Conservation (phyloP, 1,140 invertebrate species). For the Drosophila sturtevanti region DNA sequence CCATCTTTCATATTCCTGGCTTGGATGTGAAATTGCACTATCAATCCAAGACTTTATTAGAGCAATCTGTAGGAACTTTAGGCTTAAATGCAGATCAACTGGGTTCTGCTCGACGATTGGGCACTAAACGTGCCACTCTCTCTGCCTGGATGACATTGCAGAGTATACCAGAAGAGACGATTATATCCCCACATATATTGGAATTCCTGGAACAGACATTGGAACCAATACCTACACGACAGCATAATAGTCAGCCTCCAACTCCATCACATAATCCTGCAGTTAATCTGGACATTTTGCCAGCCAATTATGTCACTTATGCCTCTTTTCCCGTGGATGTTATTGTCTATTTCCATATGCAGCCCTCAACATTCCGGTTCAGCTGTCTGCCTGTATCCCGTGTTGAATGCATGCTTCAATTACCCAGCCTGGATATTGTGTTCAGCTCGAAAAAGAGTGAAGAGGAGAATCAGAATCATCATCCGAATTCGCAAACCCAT, state of each 20-base stretch:
- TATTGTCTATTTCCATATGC: conserved; percentile 99
- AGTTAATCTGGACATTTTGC: conserved; percentile 84
- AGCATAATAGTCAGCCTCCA: conserved; percentile 50
- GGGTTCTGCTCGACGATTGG: conserved; percentile 83
- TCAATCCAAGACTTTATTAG: conserved; percentile 91
- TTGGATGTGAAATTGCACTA: conserved; percentile 97
- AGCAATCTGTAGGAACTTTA: conserved; percentile 72
- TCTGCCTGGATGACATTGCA: conserved; percentile 98
- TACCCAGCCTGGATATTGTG: conserved; percentile 96
- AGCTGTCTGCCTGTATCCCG: conserved; percentile 97
- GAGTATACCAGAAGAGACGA: conserved; percentile 97
- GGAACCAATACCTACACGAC: conserved; percentile 93
- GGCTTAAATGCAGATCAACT: conserved; percentile 43
- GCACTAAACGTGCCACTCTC: conserved; percentile 94
- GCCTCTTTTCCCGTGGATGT: conserved; percentile 99
- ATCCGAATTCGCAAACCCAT: conserved; percentile 9
- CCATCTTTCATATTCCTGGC: conserved; percentile 97
- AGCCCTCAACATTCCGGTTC: conserved; percentile 97
- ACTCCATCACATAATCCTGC: conserved; percentile 67
- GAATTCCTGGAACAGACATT: conserved; percentile 97
- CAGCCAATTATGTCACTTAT: conserved; percentile 90
- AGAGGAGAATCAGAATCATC: conserved; percentile 55
- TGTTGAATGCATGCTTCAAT: conserved; percentile 97
- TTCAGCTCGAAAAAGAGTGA: conserved; percentile 95
- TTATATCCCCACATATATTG: conserved; percentile 96